Percentiles rank a stretch among this genome's conserved stretches.
Evolutionary conservation across 2,888 invertebrate species (phyloP).

Genomic region (Psylliodes chrysocephalus): DNA sequence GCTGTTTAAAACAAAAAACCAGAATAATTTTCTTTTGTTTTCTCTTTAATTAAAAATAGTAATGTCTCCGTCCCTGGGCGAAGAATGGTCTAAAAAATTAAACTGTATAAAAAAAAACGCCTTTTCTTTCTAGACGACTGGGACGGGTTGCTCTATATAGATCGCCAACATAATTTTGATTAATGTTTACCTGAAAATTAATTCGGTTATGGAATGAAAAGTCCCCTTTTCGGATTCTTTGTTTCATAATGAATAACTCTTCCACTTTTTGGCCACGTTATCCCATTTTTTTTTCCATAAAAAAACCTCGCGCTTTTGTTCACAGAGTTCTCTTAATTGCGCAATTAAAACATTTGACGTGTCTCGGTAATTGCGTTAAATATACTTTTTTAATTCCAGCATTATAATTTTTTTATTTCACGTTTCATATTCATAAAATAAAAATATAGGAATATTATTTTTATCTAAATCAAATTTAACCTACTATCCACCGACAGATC

Average conservation of each 20-base stretch:
- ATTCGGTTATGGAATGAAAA: background rate
- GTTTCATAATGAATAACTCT: background rate
- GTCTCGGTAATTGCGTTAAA: too few species aligned
- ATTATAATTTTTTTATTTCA: too few species aligned
- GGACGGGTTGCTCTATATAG: background rate
- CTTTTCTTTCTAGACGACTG: background rate
- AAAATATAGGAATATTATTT: too few species aligned
- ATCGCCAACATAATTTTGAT: background rate
- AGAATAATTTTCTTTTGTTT: too few species aligned
- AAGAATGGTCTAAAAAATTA: background rate
- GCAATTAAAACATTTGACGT: too few species aligned
- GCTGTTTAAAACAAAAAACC: too few species aligned
- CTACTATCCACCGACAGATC: too few species aligned
- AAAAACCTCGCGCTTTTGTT: background rate
- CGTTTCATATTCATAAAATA: too few species aligned
- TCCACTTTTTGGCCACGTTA: background rate
- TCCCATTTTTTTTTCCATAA: background rate
- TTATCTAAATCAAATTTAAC: too few species aligned
- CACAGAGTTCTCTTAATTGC: background rate
- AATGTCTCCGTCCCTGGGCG: too few species aligned
- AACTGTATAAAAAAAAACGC: background rate
- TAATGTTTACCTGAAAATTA: conserved; percentile 9
- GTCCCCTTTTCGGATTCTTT: background rate
- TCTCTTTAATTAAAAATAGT: too few species aligned
- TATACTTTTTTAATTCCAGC: too few species aligned